Evolutionary conservation across 2,113 vertebrate genomes (phyloP), one percentile per base, ranked within the genome.

Genomic region (Perccottus glenii): DNA sequence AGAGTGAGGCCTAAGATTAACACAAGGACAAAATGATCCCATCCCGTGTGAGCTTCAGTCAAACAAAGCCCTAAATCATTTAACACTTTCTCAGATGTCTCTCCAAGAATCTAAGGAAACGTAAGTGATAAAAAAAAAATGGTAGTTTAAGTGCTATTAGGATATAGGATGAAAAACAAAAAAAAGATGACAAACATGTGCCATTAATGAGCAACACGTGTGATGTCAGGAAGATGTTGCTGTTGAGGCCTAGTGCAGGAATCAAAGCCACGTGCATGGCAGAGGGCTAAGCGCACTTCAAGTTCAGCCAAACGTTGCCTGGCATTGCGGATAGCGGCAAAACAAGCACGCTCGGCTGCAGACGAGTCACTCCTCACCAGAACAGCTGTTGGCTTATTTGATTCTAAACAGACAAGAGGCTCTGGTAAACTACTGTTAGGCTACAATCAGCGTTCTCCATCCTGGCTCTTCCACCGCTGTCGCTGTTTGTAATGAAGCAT

Each of bases 281-380:
- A 80, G 84, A 0, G 36, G 85, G 90, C 52, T 90, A 85, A 69
- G 78, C 56, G 74, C 51, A 51, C 64, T 68, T 36, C 0, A 74
- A 81, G 84, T 88, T 88, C 89, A 91, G 92, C 89, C 89, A 92
- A 91, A 81, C 75, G 11, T 56, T 55, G 81, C 81, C 81, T 88
- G 75, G 77, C 57, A 86, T 73, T 84, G 88, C 88, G 88, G 82
- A 77, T 63, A 75, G 60, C 64, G 67, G 35, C 68, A 72, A 80
- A 86, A 86, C 67, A 15, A 85, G 71, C 68, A 78, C 62, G 68
- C 78, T 87, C 82, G 6, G 27, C 60, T 72, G 19, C 3, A 70
- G 59, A 81, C 60, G 5, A 57, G 59, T 70, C 64, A 58, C 52
- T 78, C 75, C 64, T 60, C 80, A 75, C 58, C 11, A 53, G 68